Evolutionary conservation across 2,888 invertebrate genomes (phyloP), one percentile per base, ranked within the genome.

Genomic region (Diarsia dahlii): DNA sequence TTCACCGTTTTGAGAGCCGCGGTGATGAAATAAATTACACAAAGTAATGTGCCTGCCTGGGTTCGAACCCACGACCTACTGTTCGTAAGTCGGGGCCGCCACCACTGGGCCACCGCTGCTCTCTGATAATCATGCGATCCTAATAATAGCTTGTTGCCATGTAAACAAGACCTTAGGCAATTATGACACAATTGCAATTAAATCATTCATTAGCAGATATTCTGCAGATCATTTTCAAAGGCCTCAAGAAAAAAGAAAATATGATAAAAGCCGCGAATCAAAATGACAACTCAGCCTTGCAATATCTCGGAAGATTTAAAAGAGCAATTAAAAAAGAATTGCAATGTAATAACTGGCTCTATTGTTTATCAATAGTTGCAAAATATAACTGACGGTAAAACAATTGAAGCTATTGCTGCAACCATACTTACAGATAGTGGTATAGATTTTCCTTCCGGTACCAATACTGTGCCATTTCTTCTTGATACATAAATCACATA

Each of bases 401-500:
- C 2, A 20, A 60, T 60, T 34, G 60, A 54, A 81, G 64, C 4
- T 48, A 46, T 20, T 20, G 13, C 2, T 52, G 13, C 13, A 65
- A 39, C 34, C 12, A 67, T 82, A 92, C 95, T 94, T 94, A 97
- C 97, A 97, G 68, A 98, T 86, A 23, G 97, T 97, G 0, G 98
- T 98, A 91, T 98, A 98, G 62, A 97, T 92, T 91, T 98, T 98
- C 80, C 98, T 96, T 1, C 97, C 97, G 66, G 93, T 95, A 8
- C 97, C 95, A 12, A 97, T 95, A n/a, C 95, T 96, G 88, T 98
- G 95, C 91, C 97, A 96, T 60, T 97, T 96, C 73, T 94, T 97
- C 52, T 95, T 96, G 10, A 98, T 96, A 81, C 98, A 93, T 89
- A 97, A 96, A 91, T 98, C 98, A 64, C 98, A 98, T 0, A 97